Evolutionary conservation across 2,113 vertebrate species (phyloP), one percentile per base, ranked within the genome.

Genomic region (Emydura subglobosa): DNA sequence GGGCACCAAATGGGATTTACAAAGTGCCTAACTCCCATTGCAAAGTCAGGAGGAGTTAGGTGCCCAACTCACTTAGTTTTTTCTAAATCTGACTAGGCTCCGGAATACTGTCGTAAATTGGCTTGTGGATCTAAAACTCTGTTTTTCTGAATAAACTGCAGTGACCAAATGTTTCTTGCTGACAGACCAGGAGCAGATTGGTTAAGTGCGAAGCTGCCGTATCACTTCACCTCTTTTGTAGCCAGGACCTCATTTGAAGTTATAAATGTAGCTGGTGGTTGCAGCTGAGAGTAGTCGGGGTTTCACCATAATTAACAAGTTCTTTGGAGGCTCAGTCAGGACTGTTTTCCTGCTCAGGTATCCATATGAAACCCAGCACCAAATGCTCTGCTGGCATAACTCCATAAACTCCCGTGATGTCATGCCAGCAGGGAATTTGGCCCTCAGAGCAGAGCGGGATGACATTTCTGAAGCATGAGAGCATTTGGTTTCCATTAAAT

Each of bases 91-190:
- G 31, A 74, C 87, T 81, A 83, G 92, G 90, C 57, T 0, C 0
- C 9, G 31, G 31, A 61, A 16, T 61, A 17, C 59, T 61, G 29
- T 34, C 29, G 2, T 61, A 29, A 61, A 61, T 87, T 95, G 90
- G 93, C 72, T 57, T 85, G 96, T 94, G 93, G 96, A 91, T 78
- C 79, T 86, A 94, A 88, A 93, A 92, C 87, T 87, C 90, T 22
- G 55, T 95, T 87, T 93, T 90, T 57, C 80, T 87, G 87, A 93
- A 90, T 94, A 93, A 97, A 95, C 95, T 95, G 94, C 87, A 89
- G 39, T 1, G 0, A 95, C 94, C 95, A 97, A 94, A 94, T 96
- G 94, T 92, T 93, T 97, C 95, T 95, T 97, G 91, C 96, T 94
- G 96, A 92, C 85, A 95, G 2, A 91, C 96, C 96, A 95, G 85